Conservation (phyloP, 1,140 invertebrate species). For the Drosophila parabipectinata region DNA sequence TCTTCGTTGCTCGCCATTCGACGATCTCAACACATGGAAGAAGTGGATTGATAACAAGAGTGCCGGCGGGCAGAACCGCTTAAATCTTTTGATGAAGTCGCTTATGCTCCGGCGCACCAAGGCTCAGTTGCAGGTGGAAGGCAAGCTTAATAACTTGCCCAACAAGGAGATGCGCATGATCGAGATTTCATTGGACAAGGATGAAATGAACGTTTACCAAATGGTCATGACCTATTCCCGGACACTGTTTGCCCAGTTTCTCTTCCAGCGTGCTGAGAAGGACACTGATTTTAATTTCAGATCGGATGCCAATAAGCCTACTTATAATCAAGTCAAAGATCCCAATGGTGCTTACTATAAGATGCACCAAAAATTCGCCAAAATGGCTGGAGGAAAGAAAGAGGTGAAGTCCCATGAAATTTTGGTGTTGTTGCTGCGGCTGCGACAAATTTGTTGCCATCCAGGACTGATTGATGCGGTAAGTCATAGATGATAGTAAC, state of each 20-base stretch:
- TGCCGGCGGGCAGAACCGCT: constrained; percentile 88
- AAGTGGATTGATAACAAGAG: constrained; percentile 89
- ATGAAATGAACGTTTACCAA: constrained; percentile 92
- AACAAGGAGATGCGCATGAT: constrained; percentile 86
- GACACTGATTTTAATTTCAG: constrained; percentile 83
- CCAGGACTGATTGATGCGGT: constrained; percentile 89
- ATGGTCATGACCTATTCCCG: constrained; percentile 90
- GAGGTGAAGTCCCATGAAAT: constrained; percentile 90
- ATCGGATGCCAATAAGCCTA: constrained; percentile 56
- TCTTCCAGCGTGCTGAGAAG: constrained; percentile 90
- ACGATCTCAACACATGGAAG: constrained; percentile 91
- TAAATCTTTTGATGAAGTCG: constrained; percentile 91
- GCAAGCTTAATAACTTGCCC: constrained; percentile 87
- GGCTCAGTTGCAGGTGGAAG: constrained; percentile 87
- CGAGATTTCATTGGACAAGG: constrained; percentile 87
- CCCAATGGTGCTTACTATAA: constrained; percentile 85
- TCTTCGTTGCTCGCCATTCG: constrained; percentile 92
- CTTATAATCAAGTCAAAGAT: constrained; percentile 74
- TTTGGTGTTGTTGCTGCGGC: constrained; percentile 91
- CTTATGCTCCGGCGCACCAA: constrained; percentile 94
- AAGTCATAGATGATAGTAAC: neutral
- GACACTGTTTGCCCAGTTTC: constrained; percentile 90
- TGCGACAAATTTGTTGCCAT: constrained; percentile 95
- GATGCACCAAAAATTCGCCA: constrained; percentile 87
- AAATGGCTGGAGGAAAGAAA: constrained; percentile 85